Evolutionary conservation across 2,113 vertebrate species (phyloP).

Genomic region (Leptosomus discolor): DNA sequence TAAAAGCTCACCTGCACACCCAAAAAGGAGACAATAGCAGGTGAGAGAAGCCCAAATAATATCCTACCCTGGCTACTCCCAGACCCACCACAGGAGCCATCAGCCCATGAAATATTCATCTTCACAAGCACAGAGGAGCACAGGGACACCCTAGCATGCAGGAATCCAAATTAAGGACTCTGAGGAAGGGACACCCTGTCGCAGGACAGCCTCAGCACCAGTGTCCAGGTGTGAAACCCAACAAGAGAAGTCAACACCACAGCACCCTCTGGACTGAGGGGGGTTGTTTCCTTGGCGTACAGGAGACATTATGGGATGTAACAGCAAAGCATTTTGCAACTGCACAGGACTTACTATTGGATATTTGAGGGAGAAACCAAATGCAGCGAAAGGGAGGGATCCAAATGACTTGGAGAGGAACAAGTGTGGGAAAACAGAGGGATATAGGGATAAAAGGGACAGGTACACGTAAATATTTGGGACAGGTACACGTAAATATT

Average conservation of each 20-base stretch:
- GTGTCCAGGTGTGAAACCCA: neutral
- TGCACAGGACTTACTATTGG: neutral
- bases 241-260: neutral
- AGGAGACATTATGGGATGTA: neutral
- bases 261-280: neutral
- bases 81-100: neutral
- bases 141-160: neutral
- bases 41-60: neutral
- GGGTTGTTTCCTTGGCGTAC: fast-evolving
- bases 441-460: neutral
- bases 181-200: neutral
- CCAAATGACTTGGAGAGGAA: neutral
- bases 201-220: neutral
- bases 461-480: neutral
- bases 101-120: neutral
- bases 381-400: neutral
- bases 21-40: neutral
- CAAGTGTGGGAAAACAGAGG: neutral
- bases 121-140: neutral
- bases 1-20: neutral
- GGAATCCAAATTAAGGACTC: neutral
- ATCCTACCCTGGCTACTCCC: neutral
- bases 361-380: neutral
- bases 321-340: neutral
- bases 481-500: neutral